Base-by-base conservation (phyloP, 2,888 invertebrate genomes). In the Aproaerema taeniolella region DNA sequence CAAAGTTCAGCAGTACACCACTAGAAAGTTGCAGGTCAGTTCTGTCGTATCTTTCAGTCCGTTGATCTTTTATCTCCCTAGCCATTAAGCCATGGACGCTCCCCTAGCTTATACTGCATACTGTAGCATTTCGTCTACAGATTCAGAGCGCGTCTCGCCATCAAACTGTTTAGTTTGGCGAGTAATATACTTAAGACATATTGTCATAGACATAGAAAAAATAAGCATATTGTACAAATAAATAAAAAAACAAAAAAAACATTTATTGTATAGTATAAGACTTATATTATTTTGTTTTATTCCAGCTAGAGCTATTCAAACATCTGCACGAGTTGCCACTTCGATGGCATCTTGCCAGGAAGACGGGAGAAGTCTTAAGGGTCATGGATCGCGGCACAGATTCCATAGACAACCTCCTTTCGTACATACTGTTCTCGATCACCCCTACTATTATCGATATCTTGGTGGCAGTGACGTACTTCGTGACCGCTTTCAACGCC, bases 321-420 rank as follows among this genome's bases (percentile, higher is more conserved):
- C 98, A 98, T 76, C 88, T 98, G 10, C 98, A 98, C 73, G 89
- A 92, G 41, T 77, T 99, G 39, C 97, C 98, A 2, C 88, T 99
- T 34, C 90, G 95, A 14, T 99, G 99, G 99, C 99, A 99, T 77
- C 82, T 99, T 24, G 90, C 93, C 1, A 87, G 98, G 8, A 99
- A 99, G 86, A 99, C 99, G 0, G 99, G 99, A 1, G 98, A 99
- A 86, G 97, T 99, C 0, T 85, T 99, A 1, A 88, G 98, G 24
- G 93, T 99, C 0, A 98, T 99, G 95, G 99, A 99, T 79, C 89
- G 99, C 46, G 99, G 99, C 50, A 98, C 98, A 0, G 96, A 95
- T 58, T 97, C 97, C 39, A 96, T 99, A 55, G 97, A 98, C 79
- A 96, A 94, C 73, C 88, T 99, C 7, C 89, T 99, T 1, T 97